These are phyloP conservation scores for Hemitrygon akajei DNA, from an alignment of 2,797 vertebrate species.

Conservation along the genomic window DNA sequence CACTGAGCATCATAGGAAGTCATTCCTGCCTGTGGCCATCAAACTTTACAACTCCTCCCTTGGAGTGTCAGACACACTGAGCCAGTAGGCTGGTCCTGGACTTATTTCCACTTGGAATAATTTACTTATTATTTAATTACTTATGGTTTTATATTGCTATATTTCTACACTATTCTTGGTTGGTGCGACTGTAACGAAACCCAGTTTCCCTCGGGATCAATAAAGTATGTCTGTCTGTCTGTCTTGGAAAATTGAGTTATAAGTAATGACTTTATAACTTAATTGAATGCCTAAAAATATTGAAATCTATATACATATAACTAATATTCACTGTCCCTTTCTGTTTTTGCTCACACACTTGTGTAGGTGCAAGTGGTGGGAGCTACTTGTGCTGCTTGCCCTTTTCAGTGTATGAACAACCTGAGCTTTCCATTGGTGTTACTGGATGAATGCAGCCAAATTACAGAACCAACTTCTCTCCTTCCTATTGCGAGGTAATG, in stretches of 20 bases:
- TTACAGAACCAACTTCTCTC: slow-evolving; percentile 64
- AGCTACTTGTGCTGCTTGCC: slow-evolving; percentile 65
- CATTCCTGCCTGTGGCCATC: too few relatives aligned
- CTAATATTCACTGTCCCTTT: background rate
- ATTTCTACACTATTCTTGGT: too few relatives aligned
- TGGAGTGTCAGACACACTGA: too few relatives aligned
- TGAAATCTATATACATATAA: background rate
- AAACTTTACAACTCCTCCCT: too few relatives aligned
- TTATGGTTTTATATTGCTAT: too few relatives aligned
- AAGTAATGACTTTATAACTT: background rate
- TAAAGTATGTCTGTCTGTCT: too few relatives aligned
- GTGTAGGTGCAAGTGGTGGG: slow-evolving; percentile 62
- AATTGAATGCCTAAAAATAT: background rate
- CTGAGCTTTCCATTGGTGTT: slow-evolving; percentile 63
- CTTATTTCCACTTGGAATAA: too few relatives aligned
- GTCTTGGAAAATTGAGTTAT: background rate
- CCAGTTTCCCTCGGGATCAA: too few relatives aligned
- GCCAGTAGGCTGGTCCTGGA: too few relatives aligned
- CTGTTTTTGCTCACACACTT: slow-evolving; percentile 23
- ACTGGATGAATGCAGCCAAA: slow-evolving; percentile 68
- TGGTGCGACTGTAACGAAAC: too few relatives aligned
- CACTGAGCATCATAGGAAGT: too few relatives aligned
- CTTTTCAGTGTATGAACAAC: slow-evolving; percentile 56
- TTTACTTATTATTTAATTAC: too few relatives aligned
- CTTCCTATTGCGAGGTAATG: slow-evolving; percentile 66